phyloP scores from a whole-genome alignment of 2,888 invertebrate genomes.

The Lacanobia wlatinum region DNA sequence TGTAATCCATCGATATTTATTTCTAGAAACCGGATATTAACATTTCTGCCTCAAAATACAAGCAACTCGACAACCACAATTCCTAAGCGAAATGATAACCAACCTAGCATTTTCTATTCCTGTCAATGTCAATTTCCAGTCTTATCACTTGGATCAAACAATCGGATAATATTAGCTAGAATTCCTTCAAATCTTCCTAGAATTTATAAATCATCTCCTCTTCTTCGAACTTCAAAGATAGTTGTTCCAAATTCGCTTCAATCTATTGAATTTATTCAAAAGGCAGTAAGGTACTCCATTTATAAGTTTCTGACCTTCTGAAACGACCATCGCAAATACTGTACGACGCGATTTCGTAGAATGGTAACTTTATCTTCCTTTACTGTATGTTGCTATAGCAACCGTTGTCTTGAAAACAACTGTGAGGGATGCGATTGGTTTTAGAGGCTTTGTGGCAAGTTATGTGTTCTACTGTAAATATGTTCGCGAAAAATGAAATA shows the following conservation, averaged over 20 bases:
- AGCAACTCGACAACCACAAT: neutral
- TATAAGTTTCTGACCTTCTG: conserved; percentile 1
- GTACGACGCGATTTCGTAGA: neutral
- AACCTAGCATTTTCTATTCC: neutral
- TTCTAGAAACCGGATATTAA: neutral
- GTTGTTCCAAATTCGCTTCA: neutral
- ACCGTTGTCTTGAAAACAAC: conserved; percentile 7
- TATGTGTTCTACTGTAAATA: too few species aligned
- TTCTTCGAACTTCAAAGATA: neutral
- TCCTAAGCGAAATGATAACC: neutral
- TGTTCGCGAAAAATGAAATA: too few species aligned
- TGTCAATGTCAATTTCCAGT: too few species aligned
- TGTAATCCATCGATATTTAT: too few species aligned
- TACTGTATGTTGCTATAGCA: conserved; percentile 2
- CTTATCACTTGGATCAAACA: too few species aligned
- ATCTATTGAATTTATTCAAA: neutral
- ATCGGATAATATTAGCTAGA: neutral
- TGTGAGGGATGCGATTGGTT: neutral
- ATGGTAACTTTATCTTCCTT: neutral
- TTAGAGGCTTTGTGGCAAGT: neutral
- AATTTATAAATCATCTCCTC: neutral
- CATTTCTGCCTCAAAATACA: neutral
- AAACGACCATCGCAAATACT: conserved; percentile 1
- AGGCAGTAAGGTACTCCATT: neutral
- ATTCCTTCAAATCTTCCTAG: neutral